phyloP scores from a whole-genome alignment of 1,140 invertebrate species.

The Cheumatopsyche charites region DNA sequence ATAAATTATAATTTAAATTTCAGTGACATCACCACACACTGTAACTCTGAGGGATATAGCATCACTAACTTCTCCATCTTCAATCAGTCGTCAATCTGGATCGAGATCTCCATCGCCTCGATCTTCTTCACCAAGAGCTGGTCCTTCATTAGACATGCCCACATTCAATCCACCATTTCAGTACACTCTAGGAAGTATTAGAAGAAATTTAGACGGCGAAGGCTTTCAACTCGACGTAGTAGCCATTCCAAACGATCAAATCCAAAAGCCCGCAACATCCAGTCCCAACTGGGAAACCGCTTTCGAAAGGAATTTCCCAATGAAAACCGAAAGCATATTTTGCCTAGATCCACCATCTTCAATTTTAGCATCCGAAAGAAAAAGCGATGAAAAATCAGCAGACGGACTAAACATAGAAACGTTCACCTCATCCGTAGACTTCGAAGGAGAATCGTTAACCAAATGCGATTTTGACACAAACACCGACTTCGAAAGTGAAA shows the following conservation, averaged over 20 bases:
- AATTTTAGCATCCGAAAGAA: slow-evolving; percentile 19
- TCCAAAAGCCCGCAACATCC: slow-evolving; percentile 8
- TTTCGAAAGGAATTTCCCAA: slow-evolving; percentile 41
- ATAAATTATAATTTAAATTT: slow-evolving; percentile 27
- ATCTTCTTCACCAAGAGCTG: slow-evolving; percentile 11
- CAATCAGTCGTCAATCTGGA: slow-evolving; percentile 29
- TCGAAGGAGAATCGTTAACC: slow-evolving; percentile 35
- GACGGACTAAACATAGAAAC: slow-evolving; percentile 39
- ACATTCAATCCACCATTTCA: slow-evolving; percentile 37
- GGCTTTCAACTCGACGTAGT: slow-evolving; percentile 46
- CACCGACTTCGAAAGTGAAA: slow-evolving; percentile 45
- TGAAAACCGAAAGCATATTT: slow-evolving; percentile 46
- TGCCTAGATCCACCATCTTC: slow-evolving; percentile 36
- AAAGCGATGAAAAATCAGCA: slow-evolving; percentile 7
- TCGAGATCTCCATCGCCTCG: slow-evolving; percentile 28
- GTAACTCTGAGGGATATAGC: slow-evolving; percentile 38
- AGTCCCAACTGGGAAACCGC: slow-evolving; percentile 37
- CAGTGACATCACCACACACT: slow-evolving; percentile 36
- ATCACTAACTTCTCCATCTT: slow-evolving; percentile 33
- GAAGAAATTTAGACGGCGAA: slow-evolving; percentile 41
- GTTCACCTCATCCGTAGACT: slow-evolving; percentile 38
- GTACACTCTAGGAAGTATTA: slow-evolving; percentile 46
- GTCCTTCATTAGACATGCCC: slow-evolving; percentile 34
- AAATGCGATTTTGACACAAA: slow-evolving; percentile 45
- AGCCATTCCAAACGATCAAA: slow-evolving; percentile 34